Conservation (phyloP, 2,797 vertebrate species). For the Sebastes oblongus region DNA sequence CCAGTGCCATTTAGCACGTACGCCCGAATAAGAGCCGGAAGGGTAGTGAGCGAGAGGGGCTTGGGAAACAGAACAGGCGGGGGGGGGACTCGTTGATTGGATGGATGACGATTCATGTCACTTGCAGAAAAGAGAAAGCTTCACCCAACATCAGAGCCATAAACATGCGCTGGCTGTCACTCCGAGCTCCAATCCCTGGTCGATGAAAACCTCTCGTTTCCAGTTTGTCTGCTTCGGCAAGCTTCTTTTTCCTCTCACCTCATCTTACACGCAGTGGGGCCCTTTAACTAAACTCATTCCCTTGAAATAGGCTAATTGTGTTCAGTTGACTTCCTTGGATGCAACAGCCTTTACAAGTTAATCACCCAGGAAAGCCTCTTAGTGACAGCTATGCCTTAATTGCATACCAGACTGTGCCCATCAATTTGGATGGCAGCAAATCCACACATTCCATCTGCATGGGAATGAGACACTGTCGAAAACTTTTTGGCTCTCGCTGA, state of each 20-base stretch:
- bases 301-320: constrained; percentile 75
- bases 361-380: constrained; percentile 79
- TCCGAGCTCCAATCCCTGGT: constrained; percentile 31
- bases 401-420: constrained; percentile 76
- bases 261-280: constrained; percentile 45
- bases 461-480: constrained; percentile 59
- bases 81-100: constrained; percentile 40
- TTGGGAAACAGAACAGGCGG: constrained; percentile 38
- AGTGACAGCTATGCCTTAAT: constrained; percentile 77
- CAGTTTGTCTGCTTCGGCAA: constrained; percentile 55
- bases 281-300: constrained; percentile 58
- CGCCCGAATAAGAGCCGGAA: constrained; percentile 55
- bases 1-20: constrained; percentile 79
- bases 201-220: constrained; percentile 42
- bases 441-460: constrained; percentile 72
- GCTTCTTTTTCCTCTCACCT: constrained; percentile 44
- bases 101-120: constrained; percentile 64
- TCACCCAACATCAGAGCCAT: constrained; percentile 47
- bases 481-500: constrained; percentile 3
- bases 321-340: constrained; percentile 79
- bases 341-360: constrained; percentile 76
- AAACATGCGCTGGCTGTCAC: constrained; percentile 53
- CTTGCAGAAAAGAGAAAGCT: constrained; percentile 34
- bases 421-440: constrained; percentile 74
- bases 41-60: constrained; percentile 46